Evolutionary conservation across 53 echinoderm and acorn worm genomes (phyloP).

Genomic region (Henricia sp.): DNA sequence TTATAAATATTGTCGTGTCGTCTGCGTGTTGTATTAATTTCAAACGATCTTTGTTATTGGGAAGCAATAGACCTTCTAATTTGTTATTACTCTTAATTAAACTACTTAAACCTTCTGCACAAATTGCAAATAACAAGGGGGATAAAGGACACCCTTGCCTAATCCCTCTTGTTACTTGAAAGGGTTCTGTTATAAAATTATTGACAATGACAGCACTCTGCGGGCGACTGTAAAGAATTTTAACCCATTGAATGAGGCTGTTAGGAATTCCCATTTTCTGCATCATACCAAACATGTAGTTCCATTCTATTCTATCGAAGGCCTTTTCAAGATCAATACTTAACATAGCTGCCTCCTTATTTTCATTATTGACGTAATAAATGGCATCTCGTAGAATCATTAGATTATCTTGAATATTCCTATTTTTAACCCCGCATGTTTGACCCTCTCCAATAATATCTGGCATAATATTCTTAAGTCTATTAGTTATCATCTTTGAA

Average conservation of each 20-base stretch:
- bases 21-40: conserved; percentile 1
- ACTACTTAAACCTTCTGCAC: conserved; percentile 5
- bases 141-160: too few relatives aligned
- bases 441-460: neutral
- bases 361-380: neutral
- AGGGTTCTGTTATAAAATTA: conserved; percentile 20
- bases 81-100: neutral
- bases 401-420: conserved; percentile 1
- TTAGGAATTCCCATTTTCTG: neutral
- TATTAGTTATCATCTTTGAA: neutral
- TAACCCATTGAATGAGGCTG: conserved; percentile 9
- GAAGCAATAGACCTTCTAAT: neutral
- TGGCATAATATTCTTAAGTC: neutral
- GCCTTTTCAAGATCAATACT: neutral
- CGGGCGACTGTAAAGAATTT: neutral
- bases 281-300: neutral
- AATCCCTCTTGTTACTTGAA: conserved; percentile 10
- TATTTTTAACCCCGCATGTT: neutral
- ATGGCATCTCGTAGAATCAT: neutral
- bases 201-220: conserved; percentile 16
- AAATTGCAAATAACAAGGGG: conserved; percentile 4
- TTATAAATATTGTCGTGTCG: neutral
- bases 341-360: neutral
- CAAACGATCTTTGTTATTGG: neutral
- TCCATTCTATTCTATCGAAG: neutral